Percentiles rank a stretch among this genome's conserved stretches.
These are phyloP conservation scores for Anguilla pacifica DNA, from an alignment of 2,797 vertebrate genomes.

Conservation along the genomic window DNA sequence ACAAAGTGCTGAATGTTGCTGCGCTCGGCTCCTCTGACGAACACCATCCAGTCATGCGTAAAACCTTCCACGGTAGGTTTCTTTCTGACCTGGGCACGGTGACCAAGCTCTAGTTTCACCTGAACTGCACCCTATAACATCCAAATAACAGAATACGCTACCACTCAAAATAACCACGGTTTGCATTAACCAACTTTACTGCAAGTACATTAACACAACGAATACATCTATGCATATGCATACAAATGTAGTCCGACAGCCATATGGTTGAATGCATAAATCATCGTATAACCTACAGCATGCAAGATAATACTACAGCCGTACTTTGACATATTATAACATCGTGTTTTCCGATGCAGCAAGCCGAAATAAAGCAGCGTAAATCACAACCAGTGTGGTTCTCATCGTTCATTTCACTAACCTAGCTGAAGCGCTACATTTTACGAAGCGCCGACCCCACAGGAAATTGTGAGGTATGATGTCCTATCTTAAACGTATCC, in stretches of 20 bases:
- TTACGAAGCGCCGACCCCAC: neutral
- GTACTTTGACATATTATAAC: constrained; percentile 5
- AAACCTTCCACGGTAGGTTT: constrained; percentile 98
- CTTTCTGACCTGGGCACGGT: constrained; percentile 94
- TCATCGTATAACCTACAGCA: neutral
- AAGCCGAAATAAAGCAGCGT: constrained; percentile 2
- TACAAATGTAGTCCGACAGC: neutral
- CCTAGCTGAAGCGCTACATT: constrained; percentile 9
- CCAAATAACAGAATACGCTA: constrained; percentile 32
- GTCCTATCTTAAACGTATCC: constrained; percentile 27
- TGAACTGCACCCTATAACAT: constrained; percentile 89
- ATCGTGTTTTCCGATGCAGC: neutral
- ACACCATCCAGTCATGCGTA: constrained; percentile 99
- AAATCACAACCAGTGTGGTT: neutral
- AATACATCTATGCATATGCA: neutral
- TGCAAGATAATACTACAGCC: neutral
- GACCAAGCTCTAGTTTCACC: constrained; percentile 97
- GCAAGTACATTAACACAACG: constrained; percentile 1
- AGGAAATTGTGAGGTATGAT: neutral
- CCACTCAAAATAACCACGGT: constrained; percentile 7
- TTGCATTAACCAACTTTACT: constrained; percentile 3
- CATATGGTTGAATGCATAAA: neutral
- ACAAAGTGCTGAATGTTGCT: constrained; percentile 99
- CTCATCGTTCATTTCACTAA: constrained; percentile 22
- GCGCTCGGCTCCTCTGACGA: constrained; percentile 94